Evolutionary conservation across 1,140 invertebrate genomes (phyloP).

Genomic region (Ostrea denselamellosa): DNA sequence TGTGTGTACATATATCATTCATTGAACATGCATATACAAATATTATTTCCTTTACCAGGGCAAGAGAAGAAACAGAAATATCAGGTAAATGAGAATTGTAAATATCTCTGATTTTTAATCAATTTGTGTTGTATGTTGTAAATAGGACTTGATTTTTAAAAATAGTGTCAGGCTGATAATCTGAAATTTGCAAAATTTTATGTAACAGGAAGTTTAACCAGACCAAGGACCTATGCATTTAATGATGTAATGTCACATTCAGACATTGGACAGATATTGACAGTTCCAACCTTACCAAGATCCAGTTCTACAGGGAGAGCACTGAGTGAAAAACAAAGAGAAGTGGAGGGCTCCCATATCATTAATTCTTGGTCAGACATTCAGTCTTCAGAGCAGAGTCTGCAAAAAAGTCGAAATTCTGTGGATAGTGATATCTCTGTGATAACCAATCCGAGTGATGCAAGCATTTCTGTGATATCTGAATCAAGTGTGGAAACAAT

Average conservation of each 20-base stretch:
- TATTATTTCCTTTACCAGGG: neutral
- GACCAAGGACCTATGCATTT: slow-evolving; percentile 29
- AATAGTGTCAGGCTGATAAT: neutral
- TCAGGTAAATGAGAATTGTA: neutral
- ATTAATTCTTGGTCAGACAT: slow-evolving; percentile 57
- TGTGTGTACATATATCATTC: no score
- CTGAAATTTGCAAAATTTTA: neutral
- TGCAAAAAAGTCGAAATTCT: slow-evolving; percentile 53
- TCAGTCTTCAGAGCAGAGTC: slow-evolving; percentile 10
- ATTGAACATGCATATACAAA: no score
- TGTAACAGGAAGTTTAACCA: slow-evolving; percentile 16
- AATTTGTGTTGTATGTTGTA: neutral
- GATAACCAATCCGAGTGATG: slow-evolving; percentile 70
- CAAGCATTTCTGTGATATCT: slow-evolving; percentile 67
- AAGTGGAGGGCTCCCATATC: neutral
- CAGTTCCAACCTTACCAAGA: no score
- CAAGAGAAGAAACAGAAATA: neutral
- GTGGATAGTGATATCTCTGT: slow-evolving; percentile 76
- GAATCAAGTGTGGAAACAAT: slow-evolving; percentile 51
- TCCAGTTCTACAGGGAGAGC: neutral
- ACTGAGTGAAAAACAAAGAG: slow-evolving; percentile 3
- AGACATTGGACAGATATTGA: neutral
- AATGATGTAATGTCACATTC: slow-evolving; percentile 29
- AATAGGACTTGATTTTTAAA: neutral
- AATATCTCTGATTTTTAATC: neutral